These are phyloP conservation scores for Puntigrus tetrazona DNA, from an alignment of 2,113 vertebrate species.

Conservation along the genomic window DNA sequence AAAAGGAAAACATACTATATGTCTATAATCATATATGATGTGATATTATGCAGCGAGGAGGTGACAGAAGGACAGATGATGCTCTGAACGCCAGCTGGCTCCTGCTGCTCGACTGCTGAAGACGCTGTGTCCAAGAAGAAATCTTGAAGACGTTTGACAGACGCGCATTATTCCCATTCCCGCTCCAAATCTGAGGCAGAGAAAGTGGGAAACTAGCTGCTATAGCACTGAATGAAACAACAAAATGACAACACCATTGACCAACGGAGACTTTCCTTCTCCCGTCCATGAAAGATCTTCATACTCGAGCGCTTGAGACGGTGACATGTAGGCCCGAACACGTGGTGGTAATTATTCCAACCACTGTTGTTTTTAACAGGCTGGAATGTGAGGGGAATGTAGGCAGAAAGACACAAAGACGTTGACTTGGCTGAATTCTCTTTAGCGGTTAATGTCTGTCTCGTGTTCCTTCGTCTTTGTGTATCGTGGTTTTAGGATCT, in stretches of 20 bases:
- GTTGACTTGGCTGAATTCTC: constrained; percentile 41
- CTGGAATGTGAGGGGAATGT: constrained; percentile 61
- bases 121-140: neutral
- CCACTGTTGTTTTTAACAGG: constrained; percentile 54
- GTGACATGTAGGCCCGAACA: constrained; percentile 52
- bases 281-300: neutral
- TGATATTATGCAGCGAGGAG: neutral
- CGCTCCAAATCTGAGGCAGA: neutral
- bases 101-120: neutral
- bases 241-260: neutral
- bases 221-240: constrained; percentile 23
- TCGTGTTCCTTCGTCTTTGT: constrained; percentile 9
- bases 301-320: neutral
- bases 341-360: constrained; percentile 67
- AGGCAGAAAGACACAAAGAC: constrained; percentile 52
- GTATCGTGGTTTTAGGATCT: constrained; percentile 13
- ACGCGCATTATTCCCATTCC: neutral
- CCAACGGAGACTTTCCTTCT: neutral
- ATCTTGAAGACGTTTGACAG: constrained; percentile 14
- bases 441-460: constrained; percentile 7
- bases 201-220: neutral
- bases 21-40: too few species aligned
- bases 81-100: neutral
- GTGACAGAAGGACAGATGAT: neutral
- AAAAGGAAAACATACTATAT: too few species aligned